phyloP scores from a whole-genome alignment of 64 coral and sea anemone genomes.

The Pocillopora verrucosa region DNA sequence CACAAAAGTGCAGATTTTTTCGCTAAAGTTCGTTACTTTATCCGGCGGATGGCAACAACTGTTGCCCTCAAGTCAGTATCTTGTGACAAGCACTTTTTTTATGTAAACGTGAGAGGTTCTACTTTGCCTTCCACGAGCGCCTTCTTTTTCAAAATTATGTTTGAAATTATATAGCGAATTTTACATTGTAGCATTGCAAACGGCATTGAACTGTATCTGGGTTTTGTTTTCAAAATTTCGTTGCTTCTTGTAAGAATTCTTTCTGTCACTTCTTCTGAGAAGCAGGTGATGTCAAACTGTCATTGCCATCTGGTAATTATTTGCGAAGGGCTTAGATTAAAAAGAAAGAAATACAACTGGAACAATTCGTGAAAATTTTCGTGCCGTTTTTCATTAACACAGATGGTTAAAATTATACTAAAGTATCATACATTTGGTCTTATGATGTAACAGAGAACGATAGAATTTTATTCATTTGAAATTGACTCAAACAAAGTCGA shows the following conservation, averaged over 20 bases:
- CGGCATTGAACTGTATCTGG: background rate
- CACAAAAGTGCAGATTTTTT: too few species aligned
- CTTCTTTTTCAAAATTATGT: background rate
- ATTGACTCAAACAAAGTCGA: too few species aligned
- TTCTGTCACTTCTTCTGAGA: background rate
- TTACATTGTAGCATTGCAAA: background rate
- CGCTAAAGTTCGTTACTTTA: background rate
- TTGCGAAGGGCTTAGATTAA: background rate
- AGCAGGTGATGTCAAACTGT: background rate
- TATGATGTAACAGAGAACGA: too few species aligned
- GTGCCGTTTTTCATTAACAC: background rate
- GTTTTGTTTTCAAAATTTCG: background rate
- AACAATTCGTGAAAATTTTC: background rate
- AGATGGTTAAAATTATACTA: background rate
- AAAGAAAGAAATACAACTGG: background rate
- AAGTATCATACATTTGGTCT: too few species aligned
- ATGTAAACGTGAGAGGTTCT: background rate
- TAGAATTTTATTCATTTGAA: too few species aligned
- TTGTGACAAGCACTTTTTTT: background rate
- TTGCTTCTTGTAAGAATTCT: background rate
- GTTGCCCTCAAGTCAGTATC: background rate
- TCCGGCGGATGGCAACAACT: background rate
- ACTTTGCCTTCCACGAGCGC: background rate
- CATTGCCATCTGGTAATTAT: constrained; percentile 12
- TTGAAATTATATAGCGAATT: background rate